These are phyloP conservation scores for Otolemur crassicaudatus DNA, from an alignment of 2,797 vertebrate genomes.

Conservation along the genomic window DNA sequence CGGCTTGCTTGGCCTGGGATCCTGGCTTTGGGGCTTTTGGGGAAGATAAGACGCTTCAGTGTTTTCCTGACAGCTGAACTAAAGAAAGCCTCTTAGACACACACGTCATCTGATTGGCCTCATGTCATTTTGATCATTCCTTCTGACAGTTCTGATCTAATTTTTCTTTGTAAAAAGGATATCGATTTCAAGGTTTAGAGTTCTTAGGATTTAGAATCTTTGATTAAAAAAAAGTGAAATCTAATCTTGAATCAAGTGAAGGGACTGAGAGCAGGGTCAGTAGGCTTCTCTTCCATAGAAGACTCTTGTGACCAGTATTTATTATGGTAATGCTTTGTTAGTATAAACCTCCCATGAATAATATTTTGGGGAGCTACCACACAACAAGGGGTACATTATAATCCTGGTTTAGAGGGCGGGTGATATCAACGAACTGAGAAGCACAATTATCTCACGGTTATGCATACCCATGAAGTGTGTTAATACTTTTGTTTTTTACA, in stretches of 20 bases:
- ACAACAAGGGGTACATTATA: constrained; percentile 86
- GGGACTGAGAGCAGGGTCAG: constrained; percentile 67
- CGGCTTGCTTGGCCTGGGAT: constrained; percentile 59
- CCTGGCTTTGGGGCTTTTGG: constrained; percentile 61
- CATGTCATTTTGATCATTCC: constrained; percentile 60
- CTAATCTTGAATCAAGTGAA: constrained; percentile 79
- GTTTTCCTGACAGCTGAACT: constrained; percentile 59
- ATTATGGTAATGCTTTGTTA: constrained; percentile 86
- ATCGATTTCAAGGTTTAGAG: constrained; percentile 76
- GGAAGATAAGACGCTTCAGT: constrained; percentile 52
- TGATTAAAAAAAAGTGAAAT: constrained; percentile 77
- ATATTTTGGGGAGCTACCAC: constrained; percentile 80
- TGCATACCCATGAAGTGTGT: constrained; percentile 64
- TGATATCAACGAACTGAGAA: constrained; percentile 74
- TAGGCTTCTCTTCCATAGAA: constrained; percentile 72
- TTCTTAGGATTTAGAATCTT: constrained; percentile 75
- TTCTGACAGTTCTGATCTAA: constrained; percentile 64
- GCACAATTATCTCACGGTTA: constrained; percentile 77
- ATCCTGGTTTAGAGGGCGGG: neutral
- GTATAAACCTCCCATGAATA: constrained; percentile 82
- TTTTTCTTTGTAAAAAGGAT: constrained; percentile 61
- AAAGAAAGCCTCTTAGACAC: constrained; percentile 45
- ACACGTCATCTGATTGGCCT: constrained; percentile 50
- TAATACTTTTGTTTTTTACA: constrained; percentile 77
- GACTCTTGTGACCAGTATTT: constrained; percentile 85